These are phyloP conservation scores for Phyllostomus discolor DNA, from an alignment of 2,113 vertebrate genomes.

Conservation along the genomic window DNA sequence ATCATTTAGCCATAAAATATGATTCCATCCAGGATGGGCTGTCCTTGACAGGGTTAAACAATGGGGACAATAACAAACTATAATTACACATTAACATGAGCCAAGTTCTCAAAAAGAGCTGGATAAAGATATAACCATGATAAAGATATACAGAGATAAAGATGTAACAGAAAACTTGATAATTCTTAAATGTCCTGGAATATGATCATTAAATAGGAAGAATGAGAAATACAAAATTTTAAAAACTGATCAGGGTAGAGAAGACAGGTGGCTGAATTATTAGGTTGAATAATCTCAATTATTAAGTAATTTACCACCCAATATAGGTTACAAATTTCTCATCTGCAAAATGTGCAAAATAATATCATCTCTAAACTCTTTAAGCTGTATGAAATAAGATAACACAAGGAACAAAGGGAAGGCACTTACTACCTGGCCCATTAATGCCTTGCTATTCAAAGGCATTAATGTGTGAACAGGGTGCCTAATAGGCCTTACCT, in stretches of 20 bases:
- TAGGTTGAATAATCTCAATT: neutral
- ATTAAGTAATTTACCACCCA: neutral
- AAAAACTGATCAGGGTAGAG: neutral
- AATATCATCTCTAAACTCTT: neutral
- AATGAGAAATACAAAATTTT: neutral
- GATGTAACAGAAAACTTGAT: neutral
- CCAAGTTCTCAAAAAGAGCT: neutral
- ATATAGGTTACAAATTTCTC: neutral
- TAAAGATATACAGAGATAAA: neutral
- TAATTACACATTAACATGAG: neutral
- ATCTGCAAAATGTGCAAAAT: neutral
- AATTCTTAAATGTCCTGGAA: neutral
- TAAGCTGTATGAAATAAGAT: neutral
- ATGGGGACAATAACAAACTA: neutral
- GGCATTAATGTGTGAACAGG: neutral
- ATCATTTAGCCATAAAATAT: neutral
- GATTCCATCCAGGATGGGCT: neutral
- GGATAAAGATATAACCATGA: neutral
- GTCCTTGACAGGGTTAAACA: neutral
- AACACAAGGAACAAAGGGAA: neutral
- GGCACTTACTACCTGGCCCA: neutral
- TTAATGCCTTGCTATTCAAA: neutral
- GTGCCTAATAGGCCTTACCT: neutral
- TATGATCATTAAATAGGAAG: neutral
- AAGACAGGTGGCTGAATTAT: neutral